phyloP scores from a whole-genome alignment of 1,140 invertebrate genomes.

The Pseudomyrmex cubaensis region DNA sequence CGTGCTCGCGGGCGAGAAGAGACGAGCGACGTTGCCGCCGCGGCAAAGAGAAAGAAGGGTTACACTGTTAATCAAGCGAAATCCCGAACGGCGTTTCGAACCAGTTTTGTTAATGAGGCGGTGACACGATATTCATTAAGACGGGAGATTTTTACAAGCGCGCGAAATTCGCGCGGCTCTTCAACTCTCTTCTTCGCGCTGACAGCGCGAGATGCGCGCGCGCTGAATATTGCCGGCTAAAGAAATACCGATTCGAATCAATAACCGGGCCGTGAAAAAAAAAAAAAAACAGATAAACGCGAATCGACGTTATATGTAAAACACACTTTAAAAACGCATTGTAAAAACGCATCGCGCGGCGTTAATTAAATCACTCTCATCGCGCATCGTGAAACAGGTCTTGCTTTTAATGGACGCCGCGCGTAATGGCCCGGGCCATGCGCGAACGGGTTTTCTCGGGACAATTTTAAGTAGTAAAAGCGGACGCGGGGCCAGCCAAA shows the following conservation, averaged over 20 bases:
- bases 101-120: constrained; percentile 69
- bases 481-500: constrained; percentile 16
- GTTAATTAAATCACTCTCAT: constrained; percentile 20
- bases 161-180: constrained; percentile 40
- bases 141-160: constrained; percentile 20
- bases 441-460: neutral
- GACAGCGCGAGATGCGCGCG: neutral
- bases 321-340: neutral
- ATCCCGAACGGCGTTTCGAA: constrained; percentile 47
- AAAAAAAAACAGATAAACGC: neutral
- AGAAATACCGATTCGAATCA: neutral
- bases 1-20: constrained; percentile 25
- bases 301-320: neutral
- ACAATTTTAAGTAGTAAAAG: constrained; percentile 55
- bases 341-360: constrained; percentile 3
- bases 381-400: constrained; percentile 4
- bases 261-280: neutral
- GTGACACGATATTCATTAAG: constrained; percentile 60
- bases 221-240: too few species aligned
- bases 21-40: constrained; percentile 1
- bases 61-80: constrained; percentile 67
- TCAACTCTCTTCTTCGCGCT: constrained; percentile 1
- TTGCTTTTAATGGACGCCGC: neutral
- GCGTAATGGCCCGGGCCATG: neutral
- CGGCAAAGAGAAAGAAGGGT: constrained; percentile 13